Evolutionary conservation across 2,888 invertebrate genomes (phyloP).

Genomic region (Nezara viridula): DNA sequence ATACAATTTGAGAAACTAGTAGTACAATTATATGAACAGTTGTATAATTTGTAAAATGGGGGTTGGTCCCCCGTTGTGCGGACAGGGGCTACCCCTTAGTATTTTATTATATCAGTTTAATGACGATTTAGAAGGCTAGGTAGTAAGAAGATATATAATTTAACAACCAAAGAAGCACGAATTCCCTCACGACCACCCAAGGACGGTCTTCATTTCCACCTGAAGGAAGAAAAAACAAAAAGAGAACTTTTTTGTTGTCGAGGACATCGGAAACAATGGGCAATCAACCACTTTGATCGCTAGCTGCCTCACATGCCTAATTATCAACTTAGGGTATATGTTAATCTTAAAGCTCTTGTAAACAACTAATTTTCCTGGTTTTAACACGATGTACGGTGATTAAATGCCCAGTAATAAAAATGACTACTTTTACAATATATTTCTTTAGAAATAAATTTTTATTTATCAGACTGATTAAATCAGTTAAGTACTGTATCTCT

Average conservation of each 20-base stretch:
- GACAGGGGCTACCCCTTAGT: too few relatives aligned
- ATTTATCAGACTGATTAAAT: too few relatives aligned
- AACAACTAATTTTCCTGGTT: not conserved
- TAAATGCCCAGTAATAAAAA: too few relatives aligned
- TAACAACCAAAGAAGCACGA: not conserved
- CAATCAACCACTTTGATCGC: conserved; percentile 22
- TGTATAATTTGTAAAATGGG: too few relatives aligned
- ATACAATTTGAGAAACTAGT: too few relatives aligned
- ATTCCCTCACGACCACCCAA: conserved; percentile 10
- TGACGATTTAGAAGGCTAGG: not conserved
- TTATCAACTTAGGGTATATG: not conserved
- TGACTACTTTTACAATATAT: too few relatives aligned
- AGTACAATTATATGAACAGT: too few relatives aligned
- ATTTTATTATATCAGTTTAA: too few relatives aligned
- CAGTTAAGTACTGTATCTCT: too few relatives aligned
- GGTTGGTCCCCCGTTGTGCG: too few relatives aligned
- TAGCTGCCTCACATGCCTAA: conserved; percentile 8
- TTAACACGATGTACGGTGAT: too few relatives aligned
- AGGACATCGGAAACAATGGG: conserved; percentile 33
- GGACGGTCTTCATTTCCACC: conserved; percentile 26
- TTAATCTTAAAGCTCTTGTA: not conserved
- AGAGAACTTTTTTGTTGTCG: not conserved
- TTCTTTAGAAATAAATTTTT: too few relatives aligned
- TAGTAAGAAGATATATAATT: not conserved
- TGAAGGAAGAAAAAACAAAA: not conserved